Evolutionary conservation across 2,888 invertebrate species (phyloP), one percentile per base, ranked within the genome.

Genomic region (Gortyna flavago): DNA sequence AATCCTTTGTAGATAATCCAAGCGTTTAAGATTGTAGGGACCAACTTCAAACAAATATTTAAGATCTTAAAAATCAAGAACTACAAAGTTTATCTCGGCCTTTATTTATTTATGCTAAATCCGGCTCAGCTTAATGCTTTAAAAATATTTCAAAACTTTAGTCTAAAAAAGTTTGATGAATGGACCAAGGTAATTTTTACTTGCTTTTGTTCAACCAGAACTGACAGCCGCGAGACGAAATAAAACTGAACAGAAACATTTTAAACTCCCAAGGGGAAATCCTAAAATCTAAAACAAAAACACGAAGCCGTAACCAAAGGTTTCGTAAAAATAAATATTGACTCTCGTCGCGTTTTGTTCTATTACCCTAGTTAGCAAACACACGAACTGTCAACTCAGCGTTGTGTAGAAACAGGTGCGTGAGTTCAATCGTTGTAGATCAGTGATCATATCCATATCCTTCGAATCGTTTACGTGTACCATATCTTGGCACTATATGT

Each of bases 391-490:
- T 69, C 66, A 68, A 79, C 73, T 64, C 59, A 65, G 61, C 41
- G 59, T 64, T 74, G 59, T 76, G 65, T 69, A 66, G 75, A 35
- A 67, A 75, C 75, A 74, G 73, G 54, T 81, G 83, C 86, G 80
- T 77, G 48, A 69, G 70, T 70, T 79, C 68, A 83, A 85, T 81
- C 71, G 72, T 79, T 81, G 74, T 85, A 83, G 80, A 87, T 87
- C 85, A 85, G 71, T 85, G 84, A 85, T 82, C 77, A 80, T 62
- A 48, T 41, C 18, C n/a, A 66, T 68, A 74, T 76, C 65, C 67
- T 74, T 62, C 25, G 66, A 65, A 64, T 51, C 8, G 32, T 70
- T 44, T n/a, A 66, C 32, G 3, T n/a, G 32, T 48, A 48, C 5
- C 48, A 48, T 48, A 48, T 48, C 48, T 48, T 18, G 48, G 18